Conservation (phyloP, 2,888 invertebrate genomes). For the Scaptomyza parva region DNA sequence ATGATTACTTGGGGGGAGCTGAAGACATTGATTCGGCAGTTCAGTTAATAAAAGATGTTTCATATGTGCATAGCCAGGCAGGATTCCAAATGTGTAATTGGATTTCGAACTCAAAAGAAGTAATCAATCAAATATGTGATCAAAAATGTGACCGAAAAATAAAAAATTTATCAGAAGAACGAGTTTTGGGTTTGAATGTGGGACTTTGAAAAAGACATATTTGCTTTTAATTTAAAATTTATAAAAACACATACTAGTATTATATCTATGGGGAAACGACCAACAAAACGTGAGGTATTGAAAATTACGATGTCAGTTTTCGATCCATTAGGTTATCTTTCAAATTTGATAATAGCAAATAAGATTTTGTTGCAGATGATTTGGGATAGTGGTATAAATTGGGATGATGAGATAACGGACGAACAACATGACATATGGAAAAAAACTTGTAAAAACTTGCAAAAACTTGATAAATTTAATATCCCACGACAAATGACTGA, state of each 20-base stretch:
- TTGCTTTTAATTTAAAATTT: too few species aligned
- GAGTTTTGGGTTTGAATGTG: neutral
- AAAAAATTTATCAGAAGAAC: neutral
- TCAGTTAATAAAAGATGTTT: neutral
- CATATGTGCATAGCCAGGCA: neutral
- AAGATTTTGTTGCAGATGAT: too few species aligned
- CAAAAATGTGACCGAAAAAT: neutral
- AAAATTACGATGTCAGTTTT: too few species aligned
- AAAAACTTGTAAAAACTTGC: neutral
- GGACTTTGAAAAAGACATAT: neutral
- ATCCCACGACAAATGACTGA: conserved; percentile 1
- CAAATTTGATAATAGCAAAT: too few species aligned
- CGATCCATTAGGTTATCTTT: too few species aligned
- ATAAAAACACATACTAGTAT: too few species aligned
- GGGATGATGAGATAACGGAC: conserved; percentile 8
- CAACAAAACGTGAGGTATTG: too few species aligned
- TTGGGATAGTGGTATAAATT: conserved; percentile 7
- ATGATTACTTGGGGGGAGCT: too few species aligned
- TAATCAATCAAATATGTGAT: too few species aligned
- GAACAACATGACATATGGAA: neutral
- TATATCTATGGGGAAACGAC: too few species aligned
- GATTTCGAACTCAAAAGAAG: neutral
- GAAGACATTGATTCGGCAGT: neutral
- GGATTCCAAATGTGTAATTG: neutral
- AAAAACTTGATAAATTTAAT: neutral